Evolutionary conservation across 2,888 invertebrate species (phyloP).

Genomic region (Cartodere bifasciata): DNA sequence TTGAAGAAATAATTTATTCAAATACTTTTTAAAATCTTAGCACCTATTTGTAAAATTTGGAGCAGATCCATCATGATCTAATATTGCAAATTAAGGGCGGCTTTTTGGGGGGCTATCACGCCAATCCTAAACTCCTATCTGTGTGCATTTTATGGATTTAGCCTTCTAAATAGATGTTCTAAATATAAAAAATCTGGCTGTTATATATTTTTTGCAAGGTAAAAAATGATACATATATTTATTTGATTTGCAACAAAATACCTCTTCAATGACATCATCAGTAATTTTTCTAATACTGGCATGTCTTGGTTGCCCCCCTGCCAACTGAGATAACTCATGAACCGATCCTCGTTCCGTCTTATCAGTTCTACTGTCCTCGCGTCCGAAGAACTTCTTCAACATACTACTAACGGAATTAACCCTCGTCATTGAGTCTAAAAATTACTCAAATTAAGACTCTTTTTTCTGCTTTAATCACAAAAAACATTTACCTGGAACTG

Average conservation of each 20-base stretch:
- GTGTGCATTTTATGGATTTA: too few species aligned
- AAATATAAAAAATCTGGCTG: too few species aligned
- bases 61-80: too few species aligned
- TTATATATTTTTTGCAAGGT: too few species aligned
- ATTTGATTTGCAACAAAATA: slow-evolving; percentile 20
- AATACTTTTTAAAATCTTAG: too few species aligned
- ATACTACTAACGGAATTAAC: slow-evolving; percentile 68
- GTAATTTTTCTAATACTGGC: slow-evolving; percentile 50
- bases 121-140: too few species aligned
- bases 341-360: slow-evolving; percentile 14
- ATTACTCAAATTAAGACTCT: too few species aligned
- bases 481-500: slow-evolving; percentile 17
- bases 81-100: too few species aligned
- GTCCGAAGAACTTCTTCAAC: slow-evolving; percentile 62
- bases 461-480: background rate
- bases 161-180: too few species aligned
- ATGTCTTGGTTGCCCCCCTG: slow-evolving; percentile 28
- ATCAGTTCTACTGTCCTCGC: slow-evolving; percentile 49
- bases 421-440: slow-evolving; percentile 52
- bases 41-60: too few species aligned
- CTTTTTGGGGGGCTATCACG: too few species aligned
- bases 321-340: slow-evolving; percentile 24
- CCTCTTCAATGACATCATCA: slow-evolving; percentile 61
- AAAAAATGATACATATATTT: background rate
- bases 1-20: too few species aligned